These are phyloP conservation scores for Anoplolepis gracilipes DNA, from an alignment of 1,140 invertebrate genomes.

Conservation along the genomic window DNA sequence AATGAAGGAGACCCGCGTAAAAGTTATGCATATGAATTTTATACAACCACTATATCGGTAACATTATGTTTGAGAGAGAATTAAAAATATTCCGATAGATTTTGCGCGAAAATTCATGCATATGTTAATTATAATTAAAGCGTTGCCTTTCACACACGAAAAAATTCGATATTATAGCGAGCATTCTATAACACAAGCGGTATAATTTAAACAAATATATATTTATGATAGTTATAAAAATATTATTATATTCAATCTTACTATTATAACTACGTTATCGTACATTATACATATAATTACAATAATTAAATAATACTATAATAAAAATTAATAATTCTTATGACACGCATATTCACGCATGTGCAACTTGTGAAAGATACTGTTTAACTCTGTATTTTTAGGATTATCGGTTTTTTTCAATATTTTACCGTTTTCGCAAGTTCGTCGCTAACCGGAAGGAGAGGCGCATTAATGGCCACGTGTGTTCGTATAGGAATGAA, in stretches of 20 bases:
- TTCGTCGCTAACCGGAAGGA: constrained; percentile 38
- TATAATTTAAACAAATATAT: constrained; percentile 4
- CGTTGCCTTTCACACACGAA: constrained; percentile 12
- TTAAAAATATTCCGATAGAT: constrained; percentile 62
- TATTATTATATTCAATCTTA: constrained; percentile 4
- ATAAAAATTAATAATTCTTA: not conserved
- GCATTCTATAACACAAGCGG: not conserved
- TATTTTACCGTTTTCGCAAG: not conserved
- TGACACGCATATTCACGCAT: not conserved
- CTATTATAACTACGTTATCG: not conserved
- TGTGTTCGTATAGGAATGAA: constrained; percentile 56
- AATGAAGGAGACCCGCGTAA: constrained; percentile 58
- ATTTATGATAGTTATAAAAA: constrained; percentile 24
- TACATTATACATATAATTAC: not conserved
- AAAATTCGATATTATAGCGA: constrained; percentile 41
- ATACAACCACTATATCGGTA: constrained; percentile 52
- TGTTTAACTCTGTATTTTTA: not conserved
- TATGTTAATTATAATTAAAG: constrained; percentile 59
- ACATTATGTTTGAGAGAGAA: constrained; percentile 55
- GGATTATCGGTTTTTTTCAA: not conserved
- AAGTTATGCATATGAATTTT: constrained; percentile 63
- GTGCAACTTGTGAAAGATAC: not conserved
- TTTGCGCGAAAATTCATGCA: constrained; percentile 58
- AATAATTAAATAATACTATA: not conserved
- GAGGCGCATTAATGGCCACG: constrained; percentile 38